These are phyloP conservation scores for Mungos mungo DNA, from an alignment of 2,113 vertebrate genomes.

Conservation along the genomic window DNA sequence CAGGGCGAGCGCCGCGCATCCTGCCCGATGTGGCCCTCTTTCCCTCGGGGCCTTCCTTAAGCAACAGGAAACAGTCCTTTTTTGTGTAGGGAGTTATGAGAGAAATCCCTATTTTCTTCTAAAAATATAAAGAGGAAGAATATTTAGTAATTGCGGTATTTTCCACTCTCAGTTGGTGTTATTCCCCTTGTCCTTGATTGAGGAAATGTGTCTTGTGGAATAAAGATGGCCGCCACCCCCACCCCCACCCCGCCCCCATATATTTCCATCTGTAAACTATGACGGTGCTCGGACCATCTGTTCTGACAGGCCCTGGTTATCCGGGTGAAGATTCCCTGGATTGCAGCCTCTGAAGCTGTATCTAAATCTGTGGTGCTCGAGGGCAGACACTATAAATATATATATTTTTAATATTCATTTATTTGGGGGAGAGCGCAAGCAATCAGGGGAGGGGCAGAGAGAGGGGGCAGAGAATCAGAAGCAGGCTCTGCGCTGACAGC, in stretches of 20 bases:
- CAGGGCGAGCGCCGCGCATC: fast-evolving
- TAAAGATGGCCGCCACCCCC: not conserved
- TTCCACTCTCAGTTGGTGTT: not conserved
- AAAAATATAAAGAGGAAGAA: not conserved
- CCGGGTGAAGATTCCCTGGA: no score
- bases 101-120: not conserved
- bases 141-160: not conserved
- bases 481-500: no score
- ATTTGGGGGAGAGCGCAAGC: no score
- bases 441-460: no score
- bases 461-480: no score
- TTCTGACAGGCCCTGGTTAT: not conserved
- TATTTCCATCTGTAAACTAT: not conserved
- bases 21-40: not conserved
- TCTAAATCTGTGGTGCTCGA: not conserved
- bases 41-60: not conserved
- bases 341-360: not conserved
- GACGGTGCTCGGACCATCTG: not conserved
- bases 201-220: not conserved
- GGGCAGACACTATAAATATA: not conserved
- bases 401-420: no score
- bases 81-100: not conserved
- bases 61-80: not conserved
- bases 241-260: no score
- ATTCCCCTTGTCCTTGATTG: not conserved